These are phyloP conservation scores for Crenichthys baileyi DNA, from an alignment of 2,797 vertebrate genomes.

Conservation along the genomic window DNA sequence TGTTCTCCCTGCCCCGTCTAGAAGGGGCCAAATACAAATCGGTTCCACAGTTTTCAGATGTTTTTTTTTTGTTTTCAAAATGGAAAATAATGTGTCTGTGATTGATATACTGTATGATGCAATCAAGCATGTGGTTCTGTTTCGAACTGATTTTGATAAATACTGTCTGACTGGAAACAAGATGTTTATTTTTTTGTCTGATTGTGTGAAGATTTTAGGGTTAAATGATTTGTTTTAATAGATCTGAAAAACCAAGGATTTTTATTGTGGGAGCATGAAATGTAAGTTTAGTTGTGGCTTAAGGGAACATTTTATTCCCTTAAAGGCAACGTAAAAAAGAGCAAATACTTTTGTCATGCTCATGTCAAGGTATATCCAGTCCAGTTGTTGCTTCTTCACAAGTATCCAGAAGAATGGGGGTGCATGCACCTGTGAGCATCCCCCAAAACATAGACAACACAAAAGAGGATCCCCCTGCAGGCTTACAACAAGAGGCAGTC, in stretches of 20 bases:
- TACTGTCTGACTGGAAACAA: constrained; percentile 24
- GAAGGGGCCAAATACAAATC: background rate
- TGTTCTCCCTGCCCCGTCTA: background rate
- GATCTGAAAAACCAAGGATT: background rate
- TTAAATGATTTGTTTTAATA: constrained; percentile 35
- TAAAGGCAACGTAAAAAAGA: constrained; percentile 12
- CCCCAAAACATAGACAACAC: constrained; percentile 58
- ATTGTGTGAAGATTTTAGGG: constrained; percentile 40
- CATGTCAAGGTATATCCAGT: constrained; percentile 34
- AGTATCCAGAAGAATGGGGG: constrained; percentile 39
- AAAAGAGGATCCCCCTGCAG: constrained; percentile 70
- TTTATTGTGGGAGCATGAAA: background rate
- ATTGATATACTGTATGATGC: constrained; percentile 31
- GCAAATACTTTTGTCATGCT: constrained; percentile 41
- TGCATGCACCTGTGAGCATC: constrained; percentile 71
- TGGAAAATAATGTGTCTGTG: constrained; percentile 8
- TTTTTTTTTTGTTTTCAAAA: background rate
- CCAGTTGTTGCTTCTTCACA: constrained; percentile 58
- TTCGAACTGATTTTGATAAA: constrained; percentile 60
- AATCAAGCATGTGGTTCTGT: constrained; percentile 53
- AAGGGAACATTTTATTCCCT: background rate
- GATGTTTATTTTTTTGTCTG: constrained; percentile 1
- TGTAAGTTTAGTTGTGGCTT: background rate
- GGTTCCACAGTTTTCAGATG: background rate
- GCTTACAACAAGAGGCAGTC: constrained; percentile 68